Base-by-base conservation (phyloP, 2,113 vertebrate species). In the Pangasianodon gigas region DNA sequence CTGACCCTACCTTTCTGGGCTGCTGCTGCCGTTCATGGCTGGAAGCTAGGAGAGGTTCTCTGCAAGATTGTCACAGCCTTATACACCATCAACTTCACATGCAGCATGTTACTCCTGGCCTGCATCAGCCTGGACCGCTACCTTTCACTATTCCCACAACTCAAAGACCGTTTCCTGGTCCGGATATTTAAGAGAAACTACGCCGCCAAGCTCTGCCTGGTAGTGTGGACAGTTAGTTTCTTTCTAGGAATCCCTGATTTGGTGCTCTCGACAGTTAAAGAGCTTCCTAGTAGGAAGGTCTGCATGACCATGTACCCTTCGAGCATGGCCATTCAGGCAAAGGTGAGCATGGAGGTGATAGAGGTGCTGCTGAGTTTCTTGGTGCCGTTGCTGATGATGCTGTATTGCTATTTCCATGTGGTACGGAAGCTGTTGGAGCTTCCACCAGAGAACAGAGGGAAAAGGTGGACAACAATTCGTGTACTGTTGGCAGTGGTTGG, bases 1-100 rank as follows among this genome's bases (percentile, higher is more conserved):
- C 90, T 97, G 82, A 99, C 97, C 0, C 95, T 99, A 87, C 98
- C 98, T 0, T 98, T 99, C 84, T 98, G 98, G 98, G 97, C 97
- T 2, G 95, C 95, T 0, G 96, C 96, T 0, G 97, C 97, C 0
- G 96, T 95, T 14, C 93, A 96, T 1, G 98, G 98, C 18, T 99
- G 98, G 98, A 92, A 96, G 81, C 94, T 98, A 29, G 97, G 98
- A 4, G 93, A 86, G 8, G 0, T 74, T 0, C 92, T 97, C 92
- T 99, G 98, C 91, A 99, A 98, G 93, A 88, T 97, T 0, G 93
- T 97, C 6, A 97, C 97, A 0, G 96, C 96, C 10, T 93, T 97
- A 75, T 99, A 98, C 89, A 97, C 97, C 0, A 93, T 96, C 58
- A 99, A 97, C 92, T 99, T 99, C 93, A 97, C 96, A 89, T 97